Conservation (phyloP, 2,888 invertebrate genomes). For the Tetranychus piercei region DNA sequence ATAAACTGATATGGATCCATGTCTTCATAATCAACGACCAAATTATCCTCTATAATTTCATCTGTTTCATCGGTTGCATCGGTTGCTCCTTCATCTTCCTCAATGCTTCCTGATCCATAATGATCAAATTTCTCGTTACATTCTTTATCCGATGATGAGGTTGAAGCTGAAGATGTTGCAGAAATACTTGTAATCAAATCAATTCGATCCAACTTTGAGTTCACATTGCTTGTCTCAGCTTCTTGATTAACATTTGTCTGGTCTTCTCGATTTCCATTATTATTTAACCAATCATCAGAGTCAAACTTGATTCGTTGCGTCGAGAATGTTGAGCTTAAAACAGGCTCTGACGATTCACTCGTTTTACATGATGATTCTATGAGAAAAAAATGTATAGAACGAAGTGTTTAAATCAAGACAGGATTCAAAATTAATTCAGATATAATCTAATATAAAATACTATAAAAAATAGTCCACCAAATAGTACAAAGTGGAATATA, state of each 20-base stretch:
- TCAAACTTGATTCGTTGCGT: too few species aligned
- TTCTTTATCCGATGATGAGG: neutral
- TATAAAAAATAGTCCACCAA: too few species aligned
- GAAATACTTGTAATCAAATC: neutral
- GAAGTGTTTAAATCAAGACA: too few species aligned
- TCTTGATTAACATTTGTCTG: neutral
- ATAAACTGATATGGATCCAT: slow-evolving; percentile 52
- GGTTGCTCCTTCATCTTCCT: neutral
- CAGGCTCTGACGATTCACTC: too few species aligned
- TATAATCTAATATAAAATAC: too few species aligned
- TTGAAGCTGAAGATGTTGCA: neutral
- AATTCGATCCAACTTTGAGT: neutral
- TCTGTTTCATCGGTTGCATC: neutral
- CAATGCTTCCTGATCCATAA: neutral
- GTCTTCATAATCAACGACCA: slow-evolving; percentile 15
- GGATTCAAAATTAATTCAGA: too few species aligned
- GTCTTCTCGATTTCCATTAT: neutral
- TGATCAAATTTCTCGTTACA: neutral
- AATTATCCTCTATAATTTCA: neutral
- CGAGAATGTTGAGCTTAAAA: too few species aligned
- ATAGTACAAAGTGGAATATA: too few species aligned
- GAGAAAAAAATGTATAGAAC: too few species aligned
- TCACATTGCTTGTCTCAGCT: neutral
- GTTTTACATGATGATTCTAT: too few species aligned
- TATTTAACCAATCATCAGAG: too few species aligned